Base-by-base conservation (phyloP, 2,888 invertebrate species). In the Sinotaia quadrata region DNA sequence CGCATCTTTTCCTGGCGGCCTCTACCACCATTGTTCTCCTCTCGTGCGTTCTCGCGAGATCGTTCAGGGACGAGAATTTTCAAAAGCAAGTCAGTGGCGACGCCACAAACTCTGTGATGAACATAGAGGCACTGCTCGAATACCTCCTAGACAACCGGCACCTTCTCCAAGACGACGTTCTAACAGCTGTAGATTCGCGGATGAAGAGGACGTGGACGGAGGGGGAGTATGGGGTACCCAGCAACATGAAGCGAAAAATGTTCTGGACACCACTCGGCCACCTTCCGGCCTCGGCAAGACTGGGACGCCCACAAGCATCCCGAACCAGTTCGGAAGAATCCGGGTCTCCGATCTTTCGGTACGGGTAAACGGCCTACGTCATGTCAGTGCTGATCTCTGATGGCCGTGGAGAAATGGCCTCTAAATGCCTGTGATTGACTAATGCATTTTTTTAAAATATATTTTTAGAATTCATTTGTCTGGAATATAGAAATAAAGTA, bases 181-280 rank as follows among this genome's bases (percentile, higher is more conserved):
- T 21, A 47, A 7, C 54, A 4, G 27, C 54, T 0, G 18, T 29
- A 18, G 27, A n/a, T 31, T 31, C 31, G 27, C 18, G 4, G 2
- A 37, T 10, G 31, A 65, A 65, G 34, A 54, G 65, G 33, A 44
- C 65, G 24, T 65, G 56, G 56, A 10, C n/a, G 27, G 21, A 15
- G 59, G 18, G 10, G 18, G 29, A 29, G 18, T 29, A 2, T 4
- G 29, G 4, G 4, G 63, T 63, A 29, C 65, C 65, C 56, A 41
- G 7, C 15, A 31, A 44, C 56, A 44, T 65, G 65, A 65, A 65
- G 65, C 18, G 65, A 18, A 65, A 65, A n/a, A 65, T 54, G 41
- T 56, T 65, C 44, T 65, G 56, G 65, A 21, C 65, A 41, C 56
- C 65, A 4, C 65, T 65, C 21, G 65, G 65, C n/a, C 65, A 65